Evolutionary conservation across 2,888 invertebrate genomes (phyloP), one percentile per base, ranked within the genome.

Genomic region (Pollenia griseotomentosa): DNA sequence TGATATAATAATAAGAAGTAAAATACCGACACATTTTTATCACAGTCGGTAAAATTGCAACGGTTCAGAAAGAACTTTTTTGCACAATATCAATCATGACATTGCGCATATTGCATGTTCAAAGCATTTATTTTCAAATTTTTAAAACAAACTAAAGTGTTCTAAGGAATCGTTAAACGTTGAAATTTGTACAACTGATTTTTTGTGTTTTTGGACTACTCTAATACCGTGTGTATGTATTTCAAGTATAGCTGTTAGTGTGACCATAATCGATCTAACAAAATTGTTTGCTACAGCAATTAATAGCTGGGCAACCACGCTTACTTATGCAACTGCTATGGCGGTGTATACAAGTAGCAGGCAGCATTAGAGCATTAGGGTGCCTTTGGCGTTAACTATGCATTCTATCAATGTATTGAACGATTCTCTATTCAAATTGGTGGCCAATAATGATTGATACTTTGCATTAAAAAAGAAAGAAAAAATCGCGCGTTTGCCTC

Each of bases 201-300:
- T 33, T 6, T 33, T 33, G 5, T 6, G 33, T 6, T 4, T 33
- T 33, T 33, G 33, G 33, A 33, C 33, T 33, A 6, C 33, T 33
- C 33, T 33, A 33, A 33, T 33, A 70, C 51, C 63, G 5, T 59
- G 33, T 53, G 74, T 61, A 44, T 19, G 9, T 61, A 19, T 81
- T 33, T 33, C 5, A 33, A 33, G 33, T 33, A 57, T 79, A 65
- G 70, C 55, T 71, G 48, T 73, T 55, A 73, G 42, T 79, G 59
- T 88, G 84, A 74, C 87, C 84, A 75, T 87, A 87, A 88, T 88
- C 85, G 87, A 88, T 88, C 75, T 68, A 88, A 85, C 87, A 87
- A 89, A 87, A 85, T 66, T 81, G 85, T 63, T 80, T 83, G 68
- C 75, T 83, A 71, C 80, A 66, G 44, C 83, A 79, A 79, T 82